Evolutionary conservation across 2,113 vertebrate species (phyloP).

Genomic region (Microcebus griseorufus): DNA sequence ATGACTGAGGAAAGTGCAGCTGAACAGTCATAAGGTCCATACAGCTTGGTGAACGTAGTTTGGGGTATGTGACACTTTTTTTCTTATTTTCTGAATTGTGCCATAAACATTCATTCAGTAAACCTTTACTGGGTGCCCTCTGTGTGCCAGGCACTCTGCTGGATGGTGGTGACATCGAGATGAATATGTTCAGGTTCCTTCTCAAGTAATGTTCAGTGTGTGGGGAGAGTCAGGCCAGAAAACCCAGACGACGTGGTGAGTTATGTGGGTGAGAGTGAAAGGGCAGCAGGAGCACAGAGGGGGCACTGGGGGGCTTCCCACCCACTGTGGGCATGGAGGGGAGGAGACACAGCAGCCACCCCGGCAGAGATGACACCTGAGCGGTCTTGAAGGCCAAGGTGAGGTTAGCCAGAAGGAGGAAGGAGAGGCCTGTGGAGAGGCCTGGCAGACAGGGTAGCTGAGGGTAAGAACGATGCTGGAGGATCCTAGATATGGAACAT

Average conservation of each 20-base stretch:
- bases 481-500: neutral
- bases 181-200: neutral
- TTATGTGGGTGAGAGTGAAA: neutral
- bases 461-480: neutral
- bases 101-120: neutral
- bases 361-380: neutral
- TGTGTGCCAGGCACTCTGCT: neutral
- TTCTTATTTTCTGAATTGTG: conserved; percentile 24
- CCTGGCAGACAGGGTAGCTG: neutral
- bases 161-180: neutral
- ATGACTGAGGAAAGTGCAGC: neutral
- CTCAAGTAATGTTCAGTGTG: neutral
- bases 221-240: neutral
- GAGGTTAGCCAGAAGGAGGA: neutral
- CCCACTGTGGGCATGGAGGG: neutral
- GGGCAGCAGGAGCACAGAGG: neutral
- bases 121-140: neutral
- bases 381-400: neutral
- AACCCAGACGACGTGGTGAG: neutral
- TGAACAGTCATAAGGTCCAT: neutral
- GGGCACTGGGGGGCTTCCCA: neutral
- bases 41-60: neutral
- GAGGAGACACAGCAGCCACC: neutral
- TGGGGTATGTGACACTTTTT: neutral
- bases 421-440: neutral